phyloP scores from a whole-genome alignment of 2,888 invertebrate species.

The Eupithecia exiguata region DNA sequence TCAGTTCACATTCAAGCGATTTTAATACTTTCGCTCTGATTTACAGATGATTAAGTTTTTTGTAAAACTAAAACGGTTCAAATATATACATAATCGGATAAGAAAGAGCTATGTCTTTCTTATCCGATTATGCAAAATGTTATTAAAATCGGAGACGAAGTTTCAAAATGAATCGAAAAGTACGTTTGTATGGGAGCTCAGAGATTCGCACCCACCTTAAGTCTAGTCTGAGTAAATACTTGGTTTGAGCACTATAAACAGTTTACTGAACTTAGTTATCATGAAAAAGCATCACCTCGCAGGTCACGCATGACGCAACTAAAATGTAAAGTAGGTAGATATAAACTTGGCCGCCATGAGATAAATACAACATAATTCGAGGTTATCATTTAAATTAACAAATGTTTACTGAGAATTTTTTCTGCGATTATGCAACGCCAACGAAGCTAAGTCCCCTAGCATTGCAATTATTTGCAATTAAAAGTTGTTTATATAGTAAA shows the following conservation, averaged over 20 bases:
- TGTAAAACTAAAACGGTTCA: no score
- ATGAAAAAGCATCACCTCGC: neutral
- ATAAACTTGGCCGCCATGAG: conserved; percentile 10
- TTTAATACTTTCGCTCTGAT: no score
- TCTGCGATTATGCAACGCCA: neutral
- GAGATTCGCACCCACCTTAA: no score
- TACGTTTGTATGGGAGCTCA: no score
- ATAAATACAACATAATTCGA: conserved; percentile 12
- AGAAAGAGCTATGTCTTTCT: no score
- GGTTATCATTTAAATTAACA: conserved; percentile 18
- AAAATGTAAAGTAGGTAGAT: neutral
- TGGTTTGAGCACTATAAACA: neutral
- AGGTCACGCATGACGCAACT: conserved; percentile 4
- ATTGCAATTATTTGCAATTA: neutral
- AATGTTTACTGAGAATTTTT: neutral
- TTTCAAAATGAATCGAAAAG: no score
- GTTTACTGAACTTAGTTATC: neutral
- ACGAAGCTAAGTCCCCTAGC: neutral
- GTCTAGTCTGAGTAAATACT: neutral
- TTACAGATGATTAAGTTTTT: no score
- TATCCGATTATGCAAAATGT: no score
- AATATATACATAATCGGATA: no score
- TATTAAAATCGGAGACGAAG: no score
- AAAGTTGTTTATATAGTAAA: neutral
- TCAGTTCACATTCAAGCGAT: no score